phyloP scores from a whole-genome alignment of 2,113 vertebrate species.

The Hippocampus comes region DNA sequence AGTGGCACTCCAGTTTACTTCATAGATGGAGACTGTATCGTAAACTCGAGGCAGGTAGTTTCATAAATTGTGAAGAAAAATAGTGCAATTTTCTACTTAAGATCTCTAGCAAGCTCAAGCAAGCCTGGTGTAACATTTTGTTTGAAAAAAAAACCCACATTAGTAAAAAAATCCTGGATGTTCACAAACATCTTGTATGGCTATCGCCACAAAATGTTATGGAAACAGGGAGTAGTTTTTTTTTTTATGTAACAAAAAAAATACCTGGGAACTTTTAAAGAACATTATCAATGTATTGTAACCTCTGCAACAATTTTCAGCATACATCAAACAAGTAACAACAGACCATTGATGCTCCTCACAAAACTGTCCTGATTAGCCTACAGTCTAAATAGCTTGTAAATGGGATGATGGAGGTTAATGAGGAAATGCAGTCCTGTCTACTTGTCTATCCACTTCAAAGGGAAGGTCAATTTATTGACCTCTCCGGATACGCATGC shows the following conservation, averaged over 20 bases:
- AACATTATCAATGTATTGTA: too few relatives aligned
- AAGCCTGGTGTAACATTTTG: too few relatives aligned
- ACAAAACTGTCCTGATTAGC: slow-evolving; percentile 22
- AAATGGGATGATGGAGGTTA: slow-evolving; percentile 46
- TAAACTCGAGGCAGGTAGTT: background rate
- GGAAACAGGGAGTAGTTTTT: too few relatives aligned
- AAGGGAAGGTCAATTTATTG: slow-evolving; percentile 83
- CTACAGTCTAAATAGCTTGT: slow-evolving; percentile 42
- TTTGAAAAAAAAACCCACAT: too few relatives aligned
- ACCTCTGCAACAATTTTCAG: too few relatives aligned
- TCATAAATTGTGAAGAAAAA: background rate
- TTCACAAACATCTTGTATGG: too few relatives aligned
- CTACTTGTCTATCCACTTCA: slow-evolving; percentile 61
- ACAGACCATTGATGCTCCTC: background rate
- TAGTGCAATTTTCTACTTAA: too few relatives aligned
- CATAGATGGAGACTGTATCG: background rate
- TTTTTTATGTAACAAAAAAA: too few relatives aligned
- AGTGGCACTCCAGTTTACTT: background rate
- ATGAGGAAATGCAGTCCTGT: slow-evolving; percentile 36
- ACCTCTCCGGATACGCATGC: slow-evolving; percentile 70
- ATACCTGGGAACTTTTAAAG: too few relatives aligned
- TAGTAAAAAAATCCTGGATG: too few relatives aligned
- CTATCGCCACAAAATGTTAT: too few relatives aligned
- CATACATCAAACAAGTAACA: background rate
- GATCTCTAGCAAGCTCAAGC: too few relatives aligned